A percentile compares a stretch with the other conserved stretches of the same genome.
Evolutionary conservation across 2,113 vertebrate genomes (phyloP).

Genomic region (Nothobranchius kuhntae): DNA sequence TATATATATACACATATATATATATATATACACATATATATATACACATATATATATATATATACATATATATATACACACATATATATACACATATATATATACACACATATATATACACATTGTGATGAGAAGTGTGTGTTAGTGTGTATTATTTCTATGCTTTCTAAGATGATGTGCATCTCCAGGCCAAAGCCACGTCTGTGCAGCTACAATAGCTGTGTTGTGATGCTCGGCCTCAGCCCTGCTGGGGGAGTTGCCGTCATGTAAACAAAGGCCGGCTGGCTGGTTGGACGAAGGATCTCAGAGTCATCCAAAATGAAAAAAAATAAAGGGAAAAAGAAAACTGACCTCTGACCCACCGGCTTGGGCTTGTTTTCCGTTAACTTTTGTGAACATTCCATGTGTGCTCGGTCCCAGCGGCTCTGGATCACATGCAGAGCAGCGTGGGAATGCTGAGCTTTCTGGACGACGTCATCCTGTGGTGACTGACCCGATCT

Average conservation of each 20-base stretch:
- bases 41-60: too few relatives aligned
- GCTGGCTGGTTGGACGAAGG: not conserved
- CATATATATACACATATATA: too few relatives aligned
- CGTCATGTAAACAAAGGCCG: constrained; percentile 32
- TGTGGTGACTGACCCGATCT: constrained; percentile 50
- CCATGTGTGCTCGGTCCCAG: constrained; percentile 37
- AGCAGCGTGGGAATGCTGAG: constrained; percentile 76
- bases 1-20: too few relatives aligned
- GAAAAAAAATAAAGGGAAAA: not conserved
- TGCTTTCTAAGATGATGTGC: constrained; percentile 26
- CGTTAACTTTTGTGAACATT: constrained; percentile 22
- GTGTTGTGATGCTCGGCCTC: constrained; percentile 38
- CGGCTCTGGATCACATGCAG: constrained; percentile 61
- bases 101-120: too few relatives aligned
- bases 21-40: too few relatives aligned
- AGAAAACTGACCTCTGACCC: constrained; percentile 21
- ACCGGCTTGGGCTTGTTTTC: constrained; percentile 2
- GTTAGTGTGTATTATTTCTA: constrained; percentile 10
- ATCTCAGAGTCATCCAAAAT: constrained; percentile 1
- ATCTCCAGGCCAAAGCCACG: constrained; percentile 39
- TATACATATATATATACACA: too few relatives aligned
- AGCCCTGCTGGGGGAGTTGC: constrained; percentile 13
- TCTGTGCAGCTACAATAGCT: constrained; percentile 53
- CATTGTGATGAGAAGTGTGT: not conserved
- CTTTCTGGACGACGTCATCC: constrained; percentile 67